Evolutionary conservation across 2,113 vertebrate species (phyloP).

Genomic region (Brachypteracias leptosomus): DNA sequence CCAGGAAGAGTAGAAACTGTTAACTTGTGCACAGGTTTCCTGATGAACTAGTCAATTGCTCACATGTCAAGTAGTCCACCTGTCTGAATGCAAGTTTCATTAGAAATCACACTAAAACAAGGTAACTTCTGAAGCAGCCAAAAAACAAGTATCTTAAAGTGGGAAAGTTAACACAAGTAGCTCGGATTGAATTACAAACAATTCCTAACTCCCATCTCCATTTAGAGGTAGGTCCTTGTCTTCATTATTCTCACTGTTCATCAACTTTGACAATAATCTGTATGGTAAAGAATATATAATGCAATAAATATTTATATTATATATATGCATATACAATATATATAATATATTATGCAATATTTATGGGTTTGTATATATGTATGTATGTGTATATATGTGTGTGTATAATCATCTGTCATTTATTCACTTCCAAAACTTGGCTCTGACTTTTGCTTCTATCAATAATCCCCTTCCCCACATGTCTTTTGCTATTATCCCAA

Average conservation of each 20-base stretch:
- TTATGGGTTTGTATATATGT: background rate
- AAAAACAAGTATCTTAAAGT: background rate
- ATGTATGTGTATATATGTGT: background rate
- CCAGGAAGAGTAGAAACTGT: background rate
- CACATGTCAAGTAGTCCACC: background rate
- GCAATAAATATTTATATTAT: too few species aligned
- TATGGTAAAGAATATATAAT: background rate
- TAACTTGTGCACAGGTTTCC: fast-evolving
- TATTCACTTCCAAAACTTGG: background rate
- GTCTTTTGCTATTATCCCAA: background rate
- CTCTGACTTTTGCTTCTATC: background rate
- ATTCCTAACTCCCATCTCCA: background rate
- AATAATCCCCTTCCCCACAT: background rate
- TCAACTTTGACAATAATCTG: background rate
- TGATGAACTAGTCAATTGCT: background rate
- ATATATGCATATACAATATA: background rate
- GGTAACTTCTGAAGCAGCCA: background rate
- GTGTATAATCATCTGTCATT: background rate
- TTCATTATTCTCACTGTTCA: background rate
- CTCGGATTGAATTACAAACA: background rate
- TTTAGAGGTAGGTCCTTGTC: background rate
- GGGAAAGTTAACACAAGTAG: background rate
- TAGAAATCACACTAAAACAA: background rate
- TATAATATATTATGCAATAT: background rate
- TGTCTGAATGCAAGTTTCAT: background rate